phyloP scores from a whole-genome alignment of 2,113 vertebrate genomes.

The Colinus virginianus region DNA sequence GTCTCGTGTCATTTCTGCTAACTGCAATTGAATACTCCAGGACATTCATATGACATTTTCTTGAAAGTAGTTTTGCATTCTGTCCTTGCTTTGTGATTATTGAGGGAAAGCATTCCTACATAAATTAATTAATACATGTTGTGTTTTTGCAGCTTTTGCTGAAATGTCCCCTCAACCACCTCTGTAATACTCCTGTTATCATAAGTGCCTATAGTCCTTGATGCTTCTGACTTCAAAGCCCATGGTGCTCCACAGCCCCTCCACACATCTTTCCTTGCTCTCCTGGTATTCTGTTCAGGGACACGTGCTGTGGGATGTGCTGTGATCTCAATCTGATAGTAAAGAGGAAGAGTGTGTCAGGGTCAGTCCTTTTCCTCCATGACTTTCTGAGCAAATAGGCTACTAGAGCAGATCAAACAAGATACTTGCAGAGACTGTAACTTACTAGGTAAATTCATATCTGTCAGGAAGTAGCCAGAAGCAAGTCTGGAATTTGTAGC shows the following conservation, averaged over 20 bases:
- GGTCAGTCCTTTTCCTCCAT: background rate
- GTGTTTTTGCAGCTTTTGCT: background rate
- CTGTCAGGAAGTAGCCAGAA: slow-evolving; percentile 2
- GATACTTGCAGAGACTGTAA: background rate
- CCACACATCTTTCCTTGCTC: background rate
- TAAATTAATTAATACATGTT: background rate
- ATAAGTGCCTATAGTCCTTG: background rate
- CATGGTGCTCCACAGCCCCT: background rate
- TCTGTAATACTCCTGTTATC: background rate
- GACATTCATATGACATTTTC: background rate
- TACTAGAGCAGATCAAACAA: background rate
- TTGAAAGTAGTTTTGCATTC: background rate
- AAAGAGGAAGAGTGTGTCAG: background rate
- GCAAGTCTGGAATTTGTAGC: slow-evolving; percentile 33
- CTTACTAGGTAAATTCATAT: slow-evolving; percentile 27
- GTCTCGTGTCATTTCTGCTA: background rate
- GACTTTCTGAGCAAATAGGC: slow-evolving; percentile 28
- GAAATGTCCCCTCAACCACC: background rate
- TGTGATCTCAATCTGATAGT: background rate
- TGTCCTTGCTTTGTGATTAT: background rate
- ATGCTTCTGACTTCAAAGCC: background rate
- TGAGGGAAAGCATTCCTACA: background rate
- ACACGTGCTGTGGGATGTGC: background rate
- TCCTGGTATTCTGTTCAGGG: background rate
- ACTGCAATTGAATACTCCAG: background rate